A percentile compares a stretch with the other conserved stretches of the same genome.
These are phyloP conservation scores for Zoanthus gigantus DNA, from an alignment of 92 coral and sea anemone genomes.

Conservation along the genomic window DNA sequence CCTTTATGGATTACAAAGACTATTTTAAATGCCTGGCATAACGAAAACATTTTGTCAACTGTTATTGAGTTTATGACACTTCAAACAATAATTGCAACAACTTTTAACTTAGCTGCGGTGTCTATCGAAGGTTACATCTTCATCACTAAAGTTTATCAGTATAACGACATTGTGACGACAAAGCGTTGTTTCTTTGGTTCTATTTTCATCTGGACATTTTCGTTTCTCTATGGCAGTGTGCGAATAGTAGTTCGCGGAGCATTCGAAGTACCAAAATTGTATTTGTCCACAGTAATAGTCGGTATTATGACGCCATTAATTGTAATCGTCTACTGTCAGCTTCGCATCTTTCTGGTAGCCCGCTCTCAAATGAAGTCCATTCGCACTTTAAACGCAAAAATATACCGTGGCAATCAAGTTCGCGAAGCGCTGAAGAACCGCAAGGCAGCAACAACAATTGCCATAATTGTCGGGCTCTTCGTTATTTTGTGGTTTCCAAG, in stretches of 20 bases:
- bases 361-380: constrained; percentile 58
- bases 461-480: constrained; percentile 75
- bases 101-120: constrained; percentile 71
- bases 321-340: constrained; percentile 74
- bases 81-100: constrained; percentile 76
- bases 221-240: constrained; percentile 62
- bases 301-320: constrained; percentile 73
- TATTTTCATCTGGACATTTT: constrained; percentile 64
- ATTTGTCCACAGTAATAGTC: constrained; percentile 67
- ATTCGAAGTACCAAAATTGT: constrained; percentile 69
- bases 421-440: constrained; percentile 50
- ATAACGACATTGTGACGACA: constrained; percentile 56
- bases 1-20: constrained; percentile 82
- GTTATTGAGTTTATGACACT: constrained; percentile 77
- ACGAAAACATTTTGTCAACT: constrained; percentile 64
- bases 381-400: constrained; percentile 44
- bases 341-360: constrained; percentile 75
- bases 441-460: constrained; percentile 83
- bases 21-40: constrained; percentile 76
- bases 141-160: constrained; percentile 62
- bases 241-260: constrained; percentile 67
- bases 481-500: constrained; percentile 72
- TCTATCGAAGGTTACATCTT: constrained; percentile 80
- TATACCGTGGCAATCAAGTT: constrained; percentile 3
- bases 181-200: constrained; percentile 53